These are phyloP conservation scores for Heliopora coerulea DNA, from an alignment of 92 coral and sea anemone genomes.

Conservation along the genomic window DNA sequence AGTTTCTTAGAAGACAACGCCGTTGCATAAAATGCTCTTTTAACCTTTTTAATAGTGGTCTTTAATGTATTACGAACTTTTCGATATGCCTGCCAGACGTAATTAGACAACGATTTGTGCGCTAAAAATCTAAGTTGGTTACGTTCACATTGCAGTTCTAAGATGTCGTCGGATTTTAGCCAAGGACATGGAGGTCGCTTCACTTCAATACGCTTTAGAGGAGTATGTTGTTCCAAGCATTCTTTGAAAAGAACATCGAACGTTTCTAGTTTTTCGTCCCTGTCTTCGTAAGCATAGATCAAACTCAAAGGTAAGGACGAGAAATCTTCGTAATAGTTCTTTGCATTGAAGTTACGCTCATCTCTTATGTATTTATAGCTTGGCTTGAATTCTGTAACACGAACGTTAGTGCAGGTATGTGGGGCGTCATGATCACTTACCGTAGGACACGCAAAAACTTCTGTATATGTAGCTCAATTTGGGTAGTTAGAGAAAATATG, in stretches of 20 bases:
- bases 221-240: constrained; percentile 25
- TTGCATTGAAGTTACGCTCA: background rate
- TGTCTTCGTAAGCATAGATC: background rate
- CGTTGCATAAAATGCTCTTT: background rate
- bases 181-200: constrained; percentile 52
- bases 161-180: constrained; percentile 32
- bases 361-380: background rate
- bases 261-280: background rate
- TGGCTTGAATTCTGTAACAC: constrained; percentile 4
- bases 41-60: background rate
- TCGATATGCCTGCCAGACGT: background rate
- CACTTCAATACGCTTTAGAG: constrained; percentile 37
- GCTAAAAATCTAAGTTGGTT: constrained; percentile 2
- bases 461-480: background rate
- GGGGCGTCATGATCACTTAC: constrained; percentile 19
- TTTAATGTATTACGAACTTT: background rate
- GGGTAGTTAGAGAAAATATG: constrained; percentile 3
- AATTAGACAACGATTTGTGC: background rate
- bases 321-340: background rate
- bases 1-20: constrained; percentile 21
- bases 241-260: background rate
- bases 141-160: constrained; percentile 5
- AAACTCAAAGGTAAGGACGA: background rate
- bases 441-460: constrained; percentile 1
- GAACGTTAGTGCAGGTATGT: background rate